Evolutionary conservation across 2,888 invertebrate genomes (phyloP).

Genomic region (Nowickia ferox): DNA sequence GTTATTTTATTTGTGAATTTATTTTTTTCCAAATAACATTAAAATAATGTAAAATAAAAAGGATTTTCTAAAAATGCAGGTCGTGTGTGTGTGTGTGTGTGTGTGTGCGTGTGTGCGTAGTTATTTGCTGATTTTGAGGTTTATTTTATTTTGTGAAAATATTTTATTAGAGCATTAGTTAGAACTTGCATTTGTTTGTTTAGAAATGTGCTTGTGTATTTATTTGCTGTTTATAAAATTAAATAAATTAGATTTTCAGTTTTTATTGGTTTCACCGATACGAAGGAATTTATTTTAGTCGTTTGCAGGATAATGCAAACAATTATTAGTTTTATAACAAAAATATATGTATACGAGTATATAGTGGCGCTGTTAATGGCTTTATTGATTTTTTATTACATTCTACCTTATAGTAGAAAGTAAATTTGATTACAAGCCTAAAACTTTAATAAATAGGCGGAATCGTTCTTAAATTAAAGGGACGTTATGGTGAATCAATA

Average conservation of each 20-base stretch:
- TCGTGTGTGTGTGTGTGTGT: not conserved
- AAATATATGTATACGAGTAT: too few species aligned
- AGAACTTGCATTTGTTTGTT: slow-evolving; percentile 3
- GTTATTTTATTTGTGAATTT: slow-evolving; percentile 20
- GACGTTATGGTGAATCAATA: too few species aligned
- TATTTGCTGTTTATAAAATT: slow-evolving; percentile 27
- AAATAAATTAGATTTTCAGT: slow-evolving; percentile 31
- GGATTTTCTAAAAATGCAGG: slow-evolving; percentile 18
- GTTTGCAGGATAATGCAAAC: not conserved
- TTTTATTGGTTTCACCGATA: slow-evolving; percentile 25
- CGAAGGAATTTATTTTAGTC: not conserved
- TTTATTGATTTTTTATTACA: too few species aligned
- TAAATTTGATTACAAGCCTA: too few species aligned
- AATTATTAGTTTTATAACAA: too few species aligned
- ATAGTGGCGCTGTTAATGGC: too few species aligned
- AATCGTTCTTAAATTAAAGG: too few species aligned
- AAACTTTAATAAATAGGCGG: too few species aligned
- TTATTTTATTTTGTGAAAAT: slow-evolving; percentile 42
- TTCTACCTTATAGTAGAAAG: too few species aligned
- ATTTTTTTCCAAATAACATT: not conserved
- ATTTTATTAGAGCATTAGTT: slow-evolving; percentile 47
- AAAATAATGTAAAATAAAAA: slow-evolving; percentile 32
- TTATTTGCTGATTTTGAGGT: slow-evolving; percentile 49
- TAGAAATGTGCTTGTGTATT: slow-evolving; percentile 2
- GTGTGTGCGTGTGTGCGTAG: not conserved